phyloP scores from a whole-genome alignment of 2,888 invertebrate genomes.

The Helicoverpa assulta region DNA sequence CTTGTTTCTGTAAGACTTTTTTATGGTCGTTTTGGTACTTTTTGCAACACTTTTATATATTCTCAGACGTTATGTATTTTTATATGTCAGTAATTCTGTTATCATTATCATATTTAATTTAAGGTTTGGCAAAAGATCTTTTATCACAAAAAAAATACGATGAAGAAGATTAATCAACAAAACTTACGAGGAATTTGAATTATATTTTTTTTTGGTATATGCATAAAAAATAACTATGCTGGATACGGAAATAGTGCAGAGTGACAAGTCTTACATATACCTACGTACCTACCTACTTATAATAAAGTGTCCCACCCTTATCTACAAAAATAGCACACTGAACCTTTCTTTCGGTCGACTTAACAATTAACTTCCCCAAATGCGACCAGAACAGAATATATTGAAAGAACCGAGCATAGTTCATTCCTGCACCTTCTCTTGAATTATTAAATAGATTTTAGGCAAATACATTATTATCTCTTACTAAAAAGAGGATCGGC shows the following conservation, averaged over 20 bases:
- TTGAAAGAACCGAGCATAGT: neutral
- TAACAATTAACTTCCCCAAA: slow-evolving; percentile 27
- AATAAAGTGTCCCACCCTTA: slow-evolving; percentile 12
- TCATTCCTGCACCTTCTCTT: neutral
- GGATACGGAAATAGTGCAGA: too few relatives aligned
- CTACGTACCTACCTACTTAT: neutral
- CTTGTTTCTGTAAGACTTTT: neutral
- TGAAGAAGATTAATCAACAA: too few relatives aligned
- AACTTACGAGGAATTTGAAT: too few relatives aligned
- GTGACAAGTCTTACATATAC: neutral
- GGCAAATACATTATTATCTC: too few relatives aligned
- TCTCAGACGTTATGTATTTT: too few relatives aligned
- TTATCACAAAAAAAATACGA: too few relatives aligned
- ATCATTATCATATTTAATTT: too few relatives aligned
- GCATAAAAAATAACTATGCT: too few relatives aligned
- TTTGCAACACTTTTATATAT: neutral
- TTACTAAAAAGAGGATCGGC: too few relatives aligned
- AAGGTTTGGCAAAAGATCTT: too few relatives aligned
- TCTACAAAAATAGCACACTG: slow-evolving; percentile 21
- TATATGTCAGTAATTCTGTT: too few relatives aligned
- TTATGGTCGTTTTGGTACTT: neutral
- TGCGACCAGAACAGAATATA: slow-evolving; percentile 1
- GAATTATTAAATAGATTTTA: neutral
- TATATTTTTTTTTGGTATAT: too few relatives aligned
- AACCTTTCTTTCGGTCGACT: slow-evolving; percentile 33